Percentiles rank a stretch among this genome's conserved stretches.
phyloP scores from a whole-genome alignment of 1,140 invertebrate species.

The Subanguina moxae region DNA sequence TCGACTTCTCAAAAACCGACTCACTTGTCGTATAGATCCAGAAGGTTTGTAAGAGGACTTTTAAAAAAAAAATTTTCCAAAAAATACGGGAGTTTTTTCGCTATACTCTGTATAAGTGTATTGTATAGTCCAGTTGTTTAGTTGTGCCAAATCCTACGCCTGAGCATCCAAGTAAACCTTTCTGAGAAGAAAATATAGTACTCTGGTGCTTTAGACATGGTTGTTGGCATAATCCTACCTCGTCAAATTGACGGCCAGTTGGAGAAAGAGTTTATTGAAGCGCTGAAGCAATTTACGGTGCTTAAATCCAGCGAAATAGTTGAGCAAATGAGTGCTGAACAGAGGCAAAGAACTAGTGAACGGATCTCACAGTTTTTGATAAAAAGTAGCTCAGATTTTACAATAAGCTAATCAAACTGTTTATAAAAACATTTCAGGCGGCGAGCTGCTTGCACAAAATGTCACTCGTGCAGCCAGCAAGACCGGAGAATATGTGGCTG shows the following conservation, averaged over 20 bases:
- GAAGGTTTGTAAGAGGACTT: too few species aligned
- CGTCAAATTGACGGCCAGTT: conserved; percentile 24
- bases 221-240: conserved; percentile 43
- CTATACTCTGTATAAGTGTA: too few species aligned
- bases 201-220: conserved; percentile 33
- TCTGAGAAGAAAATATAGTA: neutral
- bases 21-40: too few species aligned
- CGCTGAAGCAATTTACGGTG: conserved; percentile 31
- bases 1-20: too few species aligned
- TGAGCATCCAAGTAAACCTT: conserved; percentile 40
- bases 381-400: conserved; percentile 13
- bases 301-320: conserved; percentile 28
- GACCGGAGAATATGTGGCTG: conserved; percentile 30
- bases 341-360: conserved; percentile 22
- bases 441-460: conserved; percentile 25
- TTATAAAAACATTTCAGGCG: conserved; percentile 23
- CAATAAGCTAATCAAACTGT: neutral
- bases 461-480: conserved; percentile 22
- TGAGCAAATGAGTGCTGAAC: conserved; percentile 29
- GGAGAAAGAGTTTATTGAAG: conserved; percentile 38
- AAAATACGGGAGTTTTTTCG: too few species aligned
- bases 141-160: conserved; percentile 42
- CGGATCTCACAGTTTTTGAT: conserved; percentile 16
- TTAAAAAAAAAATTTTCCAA: too few species aligned
- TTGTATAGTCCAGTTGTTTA: too few species aligned